These are phyloP conservation scores for Acronicta alni DNA, from an alignment of 2,888 invertebrate species.

Conservation along the genomic window DNA sequence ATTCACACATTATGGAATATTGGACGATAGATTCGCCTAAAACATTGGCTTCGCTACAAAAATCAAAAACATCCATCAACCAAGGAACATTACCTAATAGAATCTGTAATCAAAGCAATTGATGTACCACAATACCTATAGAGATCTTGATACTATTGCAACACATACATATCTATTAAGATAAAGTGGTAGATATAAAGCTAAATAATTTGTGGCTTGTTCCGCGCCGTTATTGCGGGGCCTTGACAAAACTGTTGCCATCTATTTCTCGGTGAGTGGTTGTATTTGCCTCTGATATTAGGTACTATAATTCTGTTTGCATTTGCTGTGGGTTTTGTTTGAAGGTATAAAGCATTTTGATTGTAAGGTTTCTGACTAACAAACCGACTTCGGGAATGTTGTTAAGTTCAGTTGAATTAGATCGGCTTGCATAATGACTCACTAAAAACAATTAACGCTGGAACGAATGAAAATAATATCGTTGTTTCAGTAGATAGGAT, in stretches of 20 bases:
- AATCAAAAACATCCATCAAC: too few species aligned
- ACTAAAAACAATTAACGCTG: neutral
- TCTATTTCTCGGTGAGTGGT: conserved; percentile 58
- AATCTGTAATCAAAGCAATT: conserved; percentile 22
- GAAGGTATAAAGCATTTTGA: neutral
- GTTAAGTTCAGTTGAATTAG: neutral
- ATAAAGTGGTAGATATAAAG: conserved; percentile 60
- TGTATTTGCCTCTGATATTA: conserved; percentile 53
- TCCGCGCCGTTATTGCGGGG: conserved; percentile 59
- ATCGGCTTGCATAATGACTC: neutral
- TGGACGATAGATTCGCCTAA: too few species aligned
- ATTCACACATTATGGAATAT: too few species aligned
- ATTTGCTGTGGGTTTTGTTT: conserved; percentile 16
- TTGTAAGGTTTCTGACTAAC: neutral
- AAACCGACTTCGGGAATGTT: neutral
- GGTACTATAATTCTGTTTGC: conserved; percentile 27
- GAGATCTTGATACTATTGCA: conserved; percentile 41
- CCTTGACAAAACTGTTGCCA: conserved; percentile 66
- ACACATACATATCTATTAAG: conserved; percentile 55
- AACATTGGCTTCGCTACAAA: too few species aligned
- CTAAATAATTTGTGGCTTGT: conserved; percentile 60
- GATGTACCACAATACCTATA: conserved; percentile 39
- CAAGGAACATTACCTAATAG: conserved; percentile 11
- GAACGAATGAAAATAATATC: too few species aligned
- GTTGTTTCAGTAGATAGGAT: too few species aligned